Base-by-base conservation (phyloP, 2,888 invertebrate species). In the Euzophera pinguis region DNA sequence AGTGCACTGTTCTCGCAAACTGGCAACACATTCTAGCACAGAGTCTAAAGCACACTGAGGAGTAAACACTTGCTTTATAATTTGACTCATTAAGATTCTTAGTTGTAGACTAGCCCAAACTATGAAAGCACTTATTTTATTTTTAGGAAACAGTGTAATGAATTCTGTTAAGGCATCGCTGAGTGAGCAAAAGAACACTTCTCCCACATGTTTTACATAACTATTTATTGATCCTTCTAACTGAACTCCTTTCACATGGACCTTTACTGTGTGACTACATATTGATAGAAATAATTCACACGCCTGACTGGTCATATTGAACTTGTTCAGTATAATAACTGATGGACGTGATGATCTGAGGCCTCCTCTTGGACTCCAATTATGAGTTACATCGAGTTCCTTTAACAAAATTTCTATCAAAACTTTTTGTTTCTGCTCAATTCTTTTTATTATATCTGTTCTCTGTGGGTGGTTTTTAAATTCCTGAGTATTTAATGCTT, bases 81-180 rank as follows among this genome's bases (percentile, higher is more conserved):
- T 92, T 83, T 96, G 95, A 63, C 94, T 93, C 65, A 95, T 95
- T 71, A 97, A 92, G 66, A 94, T 92, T 66, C 94, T 94, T 53
- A 97, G 86, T 84, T 97, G 96, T 60, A 93, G 92, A 70, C 96
- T 96, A 61, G 96, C 95, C 99, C 99, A 99, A 4, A 98, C 96
- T 58, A 98, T 93, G 62, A 98, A 94, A 52, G 90, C 90, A 64
- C 90, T 91, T 60, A 89, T 72, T 77, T 91, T 91, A 74, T 90
- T 94, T 64, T 94, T 92, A 47, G 96, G 95, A 81, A 98, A 98
- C 39, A 97, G 94, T 63, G 94, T 92, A 57, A 75, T 87, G 66
- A 90, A 91, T 71, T 91, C 91, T 58, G 84, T 79, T 78, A 91
- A 85, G 73, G 95, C 95, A 77, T 95, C 95, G 56, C 92, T 92